A percentile compares a stretch with the other conserved stretches of the same genome.
Conservation (phyloP, 2,797 vertebrate genomes). For the Neosilurus hyrtlii region DNA sequence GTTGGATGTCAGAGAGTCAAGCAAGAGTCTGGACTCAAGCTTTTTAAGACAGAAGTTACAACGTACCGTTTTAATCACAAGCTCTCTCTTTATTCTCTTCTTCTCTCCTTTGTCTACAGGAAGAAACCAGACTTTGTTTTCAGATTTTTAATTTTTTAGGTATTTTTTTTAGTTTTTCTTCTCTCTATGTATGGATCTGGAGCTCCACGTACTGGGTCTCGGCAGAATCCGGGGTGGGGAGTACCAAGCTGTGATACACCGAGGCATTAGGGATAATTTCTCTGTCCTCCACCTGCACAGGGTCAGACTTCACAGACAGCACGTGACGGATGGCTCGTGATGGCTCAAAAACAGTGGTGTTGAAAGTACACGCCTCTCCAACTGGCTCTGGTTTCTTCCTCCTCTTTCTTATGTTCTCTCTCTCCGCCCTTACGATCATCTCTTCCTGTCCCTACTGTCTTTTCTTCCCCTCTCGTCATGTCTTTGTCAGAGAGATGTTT, state of each 20-base stretch:
- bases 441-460: slow-evolving; percentile 8
- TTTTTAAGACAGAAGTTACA: too few species aligned
- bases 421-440: background rate
- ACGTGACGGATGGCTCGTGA: slow-evolving; percentile 44
- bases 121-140: background rate
- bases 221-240: slow-evolving; percentile 12
- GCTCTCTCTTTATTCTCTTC: background rate
- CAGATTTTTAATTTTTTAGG: too few species aligned
- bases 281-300: slow-evolving; percentile 26
- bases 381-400: slow-evolving; percentile 12
- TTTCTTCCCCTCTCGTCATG: slow-evolving; percentile 14
- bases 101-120: slow-evolving; percentile 2
- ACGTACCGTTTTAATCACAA: background rate
- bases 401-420: background rate
- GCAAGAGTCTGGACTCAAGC: too few species aligned
- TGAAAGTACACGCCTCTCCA: slow-evolving; percentile 42
- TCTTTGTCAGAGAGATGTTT: slow-evolving; percentile 1
- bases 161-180: background rate
- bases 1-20: too few species aligned
- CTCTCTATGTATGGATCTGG: background rate
- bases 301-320: slow-evolving; percentile 44
- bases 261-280: slow-evolving; percentile 12
- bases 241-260: slow-evolving; percentile 20
- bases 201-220: background rate
- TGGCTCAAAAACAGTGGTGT: slow-evolving; percentile 22